These are phyloP conservation scores for Hirtodrosophila alboralis DNA, from an alignment of 2,888 invertebrate species.

Conservation along the genomic window DNA sequence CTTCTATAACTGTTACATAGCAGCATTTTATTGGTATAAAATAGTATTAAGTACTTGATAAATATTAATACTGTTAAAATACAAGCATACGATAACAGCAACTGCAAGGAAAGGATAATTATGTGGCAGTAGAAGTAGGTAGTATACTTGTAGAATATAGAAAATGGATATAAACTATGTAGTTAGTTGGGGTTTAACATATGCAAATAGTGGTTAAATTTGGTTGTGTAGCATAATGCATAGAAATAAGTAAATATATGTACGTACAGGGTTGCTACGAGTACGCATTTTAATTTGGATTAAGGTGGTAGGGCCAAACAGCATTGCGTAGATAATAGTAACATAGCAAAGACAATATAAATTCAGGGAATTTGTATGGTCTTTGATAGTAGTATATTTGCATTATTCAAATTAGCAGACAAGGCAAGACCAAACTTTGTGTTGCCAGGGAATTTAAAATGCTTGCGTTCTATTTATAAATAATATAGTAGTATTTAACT, in stretches of 20 bases:
- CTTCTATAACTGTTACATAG: constrained; percentile 11
- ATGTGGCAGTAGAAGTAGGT: constrained; percentile 17
- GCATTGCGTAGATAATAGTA: constrained; percentile 23
- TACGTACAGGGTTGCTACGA: constrained; percentile 34
- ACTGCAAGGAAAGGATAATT: constrained; percentile 13
- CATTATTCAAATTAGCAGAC: too few relatives aligned
- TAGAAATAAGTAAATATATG: constrained; percentile 14
- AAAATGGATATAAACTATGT: constrained; percentile 24
- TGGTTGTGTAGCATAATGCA: constrained; percentile 25
- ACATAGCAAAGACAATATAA: too few relatives aligned
- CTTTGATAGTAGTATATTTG: too few relatives aligned
- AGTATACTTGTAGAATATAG: constrained; percentile 17
- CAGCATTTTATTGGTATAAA: constrained; percentile 8
- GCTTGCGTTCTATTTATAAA: constrained; percentile 29
- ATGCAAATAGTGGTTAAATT: constrained; percentile 16
- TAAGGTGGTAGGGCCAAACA: constrained; percentile 19
- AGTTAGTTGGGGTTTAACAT: constrained; percentile 26
- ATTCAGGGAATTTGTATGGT: too few relatives aligned
- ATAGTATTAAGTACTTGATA: constrained; percentile 4
- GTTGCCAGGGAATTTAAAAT: constrained; percentile 30
- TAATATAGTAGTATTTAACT: constrained; percentile 18
- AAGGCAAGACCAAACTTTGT: constrained; percentile 8
- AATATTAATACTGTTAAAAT: constrained; percentile 8
- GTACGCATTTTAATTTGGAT: constrained; percentile 20
- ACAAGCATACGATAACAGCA: constrained; percentile 28